Evolutionary conservation across 1,140 invertebrate species (phyloP), one percentile per base, ranked within the genome.

Genomic region (Drosophila pseudoananassae): DNA sequence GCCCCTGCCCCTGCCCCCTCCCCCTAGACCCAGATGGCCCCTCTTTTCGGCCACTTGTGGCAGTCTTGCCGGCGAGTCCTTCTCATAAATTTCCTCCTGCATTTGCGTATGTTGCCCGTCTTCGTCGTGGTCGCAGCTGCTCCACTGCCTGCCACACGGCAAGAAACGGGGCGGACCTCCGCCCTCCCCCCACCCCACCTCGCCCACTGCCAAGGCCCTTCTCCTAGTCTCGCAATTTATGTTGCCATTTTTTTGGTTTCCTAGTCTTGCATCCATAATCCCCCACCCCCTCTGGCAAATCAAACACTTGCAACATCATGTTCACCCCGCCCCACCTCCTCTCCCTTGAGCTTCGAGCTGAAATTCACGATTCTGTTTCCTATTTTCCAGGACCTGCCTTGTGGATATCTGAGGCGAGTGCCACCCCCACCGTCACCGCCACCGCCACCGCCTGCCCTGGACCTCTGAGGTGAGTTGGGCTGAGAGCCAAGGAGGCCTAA

Each of bases 61-160:
- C 70, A 65, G 61, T 56, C 49, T 49, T 31, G 38, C 51, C 50
- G 47, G 53, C 36, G 46, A 36, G 23, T 58, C 52, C 66, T 68
- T 50, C 71, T 74, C 73, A 76, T 75, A 76, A 76, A 76, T 76
- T 74, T 75, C 61, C 51, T 53, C 75, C 15, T 81, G 72, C 78
- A 77, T 81, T 81, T 81, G 78, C 78, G 78, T 82, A 81, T 81
- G 78, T 82, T 82, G 58, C 55, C 59, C 78, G 79, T 75, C 25
- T 27, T 7, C 64, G 64, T 60, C 51, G 10, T 36, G 43, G 57
- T 53, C 55, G 31, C 66, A 70, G 60, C 73, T 74, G 54, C 61
- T 43, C 4, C 40, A 38, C 36, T 38, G 38, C 1, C 38, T 10
- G 31, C 8, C 25, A 27, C 25, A 27, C 25, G 4, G 6, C 5